Percentiles rank a stretch among this genome's conserved stretches.
These are phyloP conservation scores for Luperina nickerlii DNA, from an alignment of 2,888 invertebrate genomes.

Conservation along the genomic window DNA sequence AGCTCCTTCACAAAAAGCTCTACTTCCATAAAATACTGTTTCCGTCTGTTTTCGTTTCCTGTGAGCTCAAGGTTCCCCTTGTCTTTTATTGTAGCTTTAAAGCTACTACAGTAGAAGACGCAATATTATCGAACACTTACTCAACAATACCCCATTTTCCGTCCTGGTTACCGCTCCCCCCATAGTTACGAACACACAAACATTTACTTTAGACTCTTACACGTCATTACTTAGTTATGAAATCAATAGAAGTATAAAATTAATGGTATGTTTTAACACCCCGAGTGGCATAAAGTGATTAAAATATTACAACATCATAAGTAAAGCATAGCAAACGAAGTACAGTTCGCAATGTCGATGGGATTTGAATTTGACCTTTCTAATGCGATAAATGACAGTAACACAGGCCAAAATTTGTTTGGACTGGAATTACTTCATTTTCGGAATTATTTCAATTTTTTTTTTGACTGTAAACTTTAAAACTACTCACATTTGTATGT, in stretches of 20 bases:
- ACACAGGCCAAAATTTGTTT: background rate
- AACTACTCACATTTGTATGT: too few species aligned
- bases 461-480: too few species aligned
- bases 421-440: background rate
- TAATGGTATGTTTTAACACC: slow-evolving; percentile 4
- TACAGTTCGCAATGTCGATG: background rate
- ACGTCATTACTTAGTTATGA: slow-evolving; percentile 32
- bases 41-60: background rate
- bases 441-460: too few species aligned
- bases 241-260: slow-evolving; percentile 18
- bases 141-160: slow-evolving; percentile 23
- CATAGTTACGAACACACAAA: slow-evolving; percentile 46
- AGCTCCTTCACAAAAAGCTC: background rate
- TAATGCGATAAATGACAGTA: background rate
- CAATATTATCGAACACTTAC: slow-evolving; percentile 23
- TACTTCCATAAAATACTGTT: background rate
- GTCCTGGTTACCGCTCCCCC: slow-evolving; percentile 50
- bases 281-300: slow-evolving; percentile 7
- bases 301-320: background rate
- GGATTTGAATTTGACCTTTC: background rate
- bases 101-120: background rate
- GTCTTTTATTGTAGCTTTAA: too few species aligned
- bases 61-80: slow-evolving; percentile 15
- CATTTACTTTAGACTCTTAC: slow-evolving; percentile 20
- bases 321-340: background rate